Evolutionary conservation across 2,113 vertebrate genomes (phyloP).

Genomic region (Stercorarius parasiticus): DNA sequence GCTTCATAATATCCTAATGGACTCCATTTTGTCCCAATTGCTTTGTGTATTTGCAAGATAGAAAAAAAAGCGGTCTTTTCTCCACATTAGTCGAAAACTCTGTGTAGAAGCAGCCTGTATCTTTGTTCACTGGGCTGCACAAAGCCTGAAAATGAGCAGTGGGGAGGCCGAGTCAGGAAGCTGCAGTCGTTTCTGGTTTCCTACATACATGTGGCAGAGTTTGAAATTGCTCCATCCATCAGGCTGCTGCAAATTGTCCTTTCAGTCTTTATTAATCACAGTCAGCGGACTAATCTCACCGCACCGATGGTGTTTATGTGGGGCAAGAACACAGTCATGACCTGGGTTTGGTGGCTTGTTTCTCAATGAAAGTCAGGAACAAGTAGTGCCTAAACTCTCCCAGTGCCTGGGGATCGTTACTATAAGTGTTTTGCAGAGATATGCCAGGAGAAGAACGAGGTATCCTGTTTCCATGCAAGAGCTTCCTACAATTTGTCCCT

Average conservation of each 20-base stretch:
- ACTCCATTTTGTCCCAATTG: neutral
- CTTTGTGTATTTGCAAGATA: neutral
- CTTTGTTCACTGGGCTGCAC: neutral
- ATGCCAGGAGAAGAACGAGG: neutral
- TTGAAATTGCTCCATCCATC: neutral
- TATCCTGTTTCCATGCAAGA: neutral
- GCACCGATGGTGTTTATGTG: neutral
- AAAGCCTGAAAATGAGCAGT: neutral
- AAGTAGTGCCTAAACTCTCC: neutral
- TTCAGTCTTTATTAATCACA: neutral
- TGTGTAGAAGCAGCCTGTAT: neutral
- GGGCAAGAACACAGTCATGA: neutral
- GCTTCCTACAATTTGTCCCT: conserved; percentile 23
- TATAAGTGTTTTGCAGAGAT: neutral
- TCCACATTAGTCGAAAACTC: neutral
- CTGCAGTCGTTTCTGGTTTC: neutral
- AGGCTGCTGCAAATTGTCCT: neutral
- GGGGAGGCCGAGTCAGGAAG: neutral
- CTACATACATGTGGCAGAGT: neutral
- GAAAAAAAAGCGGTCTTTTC: neutral
- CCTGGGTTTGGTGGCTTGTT: neutral
- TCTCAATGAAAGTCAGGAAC: neutral
- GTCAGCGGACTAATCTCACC: neutral
- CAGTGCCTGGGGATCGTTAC: neutral
- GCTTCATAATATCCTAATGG: neutral